phyloP scores from a whole-genome alignment of 2,888 invertebrate species.

The Drepana falcataria region DNA sequence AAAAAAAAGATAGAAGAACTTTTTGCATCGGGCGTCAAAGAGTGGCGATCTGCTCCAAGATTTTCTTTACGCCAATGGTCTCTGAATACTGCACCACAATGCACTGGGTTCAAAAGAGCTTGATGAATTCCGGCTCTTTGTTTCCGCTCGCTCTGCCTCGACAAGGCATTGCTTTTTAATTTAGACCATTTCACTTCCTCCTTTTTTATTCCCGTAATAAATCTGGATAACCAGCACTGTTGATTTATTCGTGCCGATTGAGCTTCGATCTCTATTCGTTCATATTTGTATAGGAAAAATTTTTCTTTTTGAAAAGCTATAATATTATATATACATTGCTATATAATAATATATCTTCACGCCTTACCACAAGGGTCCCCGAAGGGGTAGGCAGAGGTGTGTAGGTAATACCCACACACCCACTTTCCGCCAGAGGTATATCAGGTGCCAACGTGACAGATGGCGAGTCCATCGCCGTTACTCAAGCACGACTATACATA shows the following conservation, averaged over 20 bases:
- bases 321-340: too few relatives aligned
- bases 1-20: slow-evolving; percentile 48
- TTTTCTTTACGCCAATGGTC: slow-evolving; percentile 68
- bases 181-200: slow-evolving; percentile 67
- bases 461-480: too few relatives aligned
- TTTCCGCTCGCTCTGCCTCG: slow-evolving; percentile 70
- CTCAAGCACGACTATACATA: too few relatives aligned
- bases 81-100: slow-evolving; percentile 66
- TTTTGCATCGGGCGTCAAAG: slow-evolving; percentile 70
- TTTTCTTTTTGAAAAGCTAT: too few relatives aligned
- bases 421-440: too few relatives aligned
- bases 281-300: background rate
- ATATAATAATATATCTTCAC: too few relatives aligned
- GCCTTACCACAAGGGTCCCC: too few relatives aligned
- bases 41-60: slow-evolving; percentile 67
- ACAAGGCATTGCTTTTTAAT: slow-evolving; percentile 76
- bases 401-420: too few relatives aligned
- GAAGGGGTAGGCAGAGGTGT: too few relatives aligned
- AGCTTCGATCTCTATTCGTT: slow-evolving; percentile 4
- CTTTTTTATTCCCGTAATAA: slow-evolving; percentile 64
- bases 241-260: slow-evolving; percentile 21
- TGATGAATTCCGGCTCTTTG: slow-evolving; percentile 75
- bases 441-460: too few relatives aligned
- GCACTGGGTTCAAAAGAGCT: slow-evolving; percentile 71
- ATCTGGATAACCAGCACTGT: slow-evolving; percentile 52